phyloP scores from a whole-genome alignment of 2,797 vertebrate genomes.

The Ctenochaetus hawaiiensis region DNA sequence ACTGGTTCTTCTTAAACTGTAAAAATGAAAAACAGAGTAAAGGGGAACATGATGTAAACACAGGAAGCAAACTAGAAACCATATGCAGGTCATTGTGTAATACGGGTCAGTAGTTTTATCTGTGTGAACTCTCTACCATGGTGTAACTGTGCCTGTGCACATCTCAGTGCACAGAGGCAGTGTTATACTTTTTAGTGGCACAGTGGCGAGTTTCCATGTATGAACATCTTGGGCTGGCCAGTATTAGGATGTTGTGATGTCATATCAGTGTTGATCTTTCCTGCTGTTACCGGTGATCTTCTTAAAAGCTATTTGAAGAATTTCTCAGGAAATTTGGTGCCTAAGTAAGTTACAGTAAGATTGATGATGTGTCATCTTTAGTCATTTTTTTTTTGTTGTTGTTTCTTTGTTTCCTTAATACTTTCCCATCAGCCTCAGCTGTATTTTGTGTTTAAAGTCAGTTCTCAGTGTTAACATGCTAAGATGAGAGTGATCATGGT shows the following conservation, averaged over 20 bases:
- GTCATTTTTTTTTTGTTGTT: too few relatives aligned
- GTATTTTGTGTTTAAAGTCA: background rate
- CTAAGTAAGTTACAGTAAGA: too few relatives aligned
- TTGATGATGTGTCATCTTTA: too few relatives aligned
- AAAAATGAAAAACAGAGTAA: too few relatives aligned
- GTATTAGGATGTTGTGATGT: too few relatives aligned
- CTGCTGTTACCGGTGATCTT: too few relatives aligned
- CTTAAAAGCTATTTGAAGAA: too few relatives aligned
- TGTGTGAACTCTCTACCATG: background rate
- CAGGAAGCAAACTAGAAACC: background rate
- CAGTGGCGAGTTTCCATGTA: background rate
- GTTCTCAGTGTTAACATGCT: background rate
- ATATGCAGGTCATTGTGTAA: background rate
- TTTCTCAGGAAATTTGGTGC: too few relatives aligned
- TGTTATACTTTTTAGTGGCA: background rate
- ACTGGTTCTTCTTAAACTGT: background rate
- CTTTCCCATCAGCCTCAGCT: too few relatives aligned
- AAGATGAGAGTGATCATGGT: background rate
- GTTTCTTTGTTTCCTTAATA: too few relatives aligned
- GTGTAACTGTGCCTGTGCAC: background rate
- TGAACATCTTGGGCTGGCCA: too few relatives aligned
- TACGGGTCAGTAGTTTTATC: background rate
- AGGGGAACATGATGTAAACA: constrained; percentile 13
- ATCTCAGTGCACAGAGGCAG: background rate
- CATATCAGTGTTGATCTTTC: too few relatives aligned